A percentile compares a stretch with the other conserved stretches of the same genome.
These are phyloP conservation scores for Lytechinus variegatus DNA, from an alignment of 35 echinoderm and acorn worm genomes.

Conservation along the genomic window DNA sequence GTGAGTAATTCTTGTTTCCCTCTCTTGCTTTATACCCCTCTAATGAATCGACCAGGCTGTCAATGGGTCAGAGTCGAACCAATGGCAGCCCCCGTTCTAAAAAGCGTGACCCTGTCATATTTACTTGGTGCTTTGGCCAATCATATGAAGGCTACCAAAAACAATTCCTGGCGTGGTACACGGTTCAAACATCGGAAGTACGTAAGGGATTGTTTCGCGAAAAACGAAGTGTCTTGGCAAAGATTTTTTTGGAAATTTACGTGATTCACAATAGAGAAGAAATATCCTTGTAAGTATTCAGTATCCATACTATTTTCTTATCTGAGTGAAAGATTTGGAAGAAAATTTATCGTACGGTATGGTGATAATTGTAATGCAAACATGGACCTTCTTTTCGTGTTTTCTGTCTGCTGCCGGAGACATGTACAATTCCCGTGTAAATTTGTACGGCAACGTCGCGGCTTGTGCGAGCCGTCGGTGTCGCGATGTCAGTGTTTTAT, in stretches of 20 bases:
- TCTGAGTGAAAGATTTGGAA: neutral
- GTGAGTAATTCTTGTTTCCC: neutral
- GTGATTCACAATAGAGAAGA: neutral
- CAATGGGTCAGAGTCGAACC: constrained; percentile 18
- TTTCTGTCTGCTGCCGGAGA: neutral
- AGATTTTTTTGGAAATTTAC: constrained; percentile 42
- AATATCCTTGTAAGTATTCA: constrained; percentile 51
- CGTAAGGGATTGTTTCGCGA: neutral
- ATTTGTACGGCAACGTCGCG: neutral
- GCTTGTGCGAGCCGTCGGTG: too few relatives aligned
- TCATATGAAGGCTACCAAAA: neutral
- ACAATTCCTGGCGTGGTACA: constrained; percentile 47
- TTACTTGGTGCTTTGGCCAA: constrained; percentile 34
- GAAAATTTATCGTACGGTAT: neutral
- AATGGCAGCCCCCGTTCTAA: constrained; percentile 41
- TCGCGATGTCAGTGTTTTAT: too few relatives aligned
- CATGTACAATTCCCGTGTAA: neutral
- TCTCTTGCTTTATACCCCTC: too few relatives aligned
- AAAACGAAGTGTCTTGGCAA: neutral
- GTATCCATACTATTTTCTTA: neutral
- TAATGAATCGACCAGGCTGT: neutral
- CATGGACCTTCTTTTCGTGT: constrained; percentile 24
- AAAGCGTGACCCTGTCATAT: constrained; percentile 48
- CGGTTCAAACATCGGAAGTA: constrained; percentile 73
- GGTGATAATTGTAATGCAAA: neutral